Percentiles rank a stretch among this genome's conserved stretches.
Evolutionary conservation across 2,797 vertebrate genomes (phyloP).

Genomic region (Brachyalestes nurse): DNA sequence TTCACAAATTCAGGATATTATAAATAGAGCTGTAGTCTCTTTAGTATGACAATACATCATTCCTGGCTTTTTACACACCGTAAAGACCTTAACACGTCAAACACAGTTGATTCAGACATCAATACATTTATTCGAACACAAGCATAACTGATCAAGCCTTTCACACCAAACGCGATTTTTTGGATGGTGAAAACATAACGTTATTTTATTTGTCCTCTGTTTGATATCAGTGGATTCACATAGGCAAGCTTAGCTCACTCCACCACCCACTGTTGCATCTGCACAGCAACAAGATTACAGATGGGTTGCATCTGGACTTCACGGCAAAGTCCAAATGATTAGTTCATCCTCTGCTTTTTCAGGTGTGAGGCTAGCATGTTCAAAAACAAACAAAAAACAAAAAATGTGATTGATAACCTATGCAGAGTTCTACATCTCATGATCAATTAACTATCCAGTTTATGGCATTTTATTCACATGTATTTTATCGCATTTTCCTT

Average conservation of each 20-base stretch:
- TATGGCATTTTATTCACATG: neutral
- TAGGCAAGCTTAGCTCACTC: neutral
- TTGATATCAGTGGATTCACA: neutral
- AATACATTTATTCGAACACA: neutral
- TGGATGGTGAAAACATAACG: neutral
- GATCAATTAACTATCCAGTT: neutral
- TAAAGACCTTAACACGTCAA: neutral
- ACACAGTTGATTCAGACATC: neutral
- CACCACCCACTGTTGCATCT: neutral
- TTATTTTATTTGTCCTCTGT: neutral
- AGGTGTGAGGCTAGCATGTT: neutral
- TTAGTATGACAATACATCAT: neutral
- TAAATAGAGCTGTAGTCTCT: slow-evolving; percentile 11
- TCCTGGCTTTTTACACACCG: neutral
- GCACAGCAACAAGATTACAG: neutral
- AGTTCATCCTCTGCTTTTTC: neutral
- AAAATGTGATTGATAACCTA: neutral
- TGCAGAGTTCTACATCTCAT: neutral
- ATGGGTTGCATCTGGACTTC: neutral
- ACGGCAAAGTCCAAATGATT: too few species aligned
- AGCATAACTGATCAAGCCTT: neutral
- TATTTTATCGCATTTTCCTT: too few species aligned
- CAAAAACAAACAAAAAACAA: neutral
- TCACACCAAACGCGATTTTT: neutral
- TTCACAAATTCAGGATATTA: slow-evolving; percentile 19